Base-by-base conservation (phyloP, 2,888 invertebrate genomes). In the Metalampra italica region DNA sequence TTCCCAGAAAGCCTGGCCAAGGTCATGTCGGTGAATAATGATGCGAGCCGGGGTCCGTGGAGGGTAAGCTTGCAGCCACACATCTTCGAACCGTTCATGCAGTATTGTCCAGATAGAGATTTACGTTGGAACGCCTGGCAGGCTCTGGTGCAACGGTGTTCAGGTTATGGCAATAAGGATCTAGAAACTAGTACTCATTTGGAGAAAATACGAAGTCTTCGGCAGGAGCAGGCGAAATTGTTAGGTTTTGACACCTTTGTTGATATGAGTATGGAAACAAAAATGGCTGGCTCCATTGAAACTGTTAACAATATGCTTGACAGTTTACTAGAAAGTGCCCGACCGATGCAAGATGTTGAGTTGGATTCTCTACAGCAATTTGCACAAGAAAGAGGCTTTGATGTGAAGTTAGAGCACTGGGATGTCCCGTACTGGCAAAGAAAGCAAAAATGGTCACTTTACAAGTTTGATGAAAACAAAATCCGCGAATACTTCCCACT, bases 201-300 rank as follows among this genome's bases (percentile, higher is more conserved):
- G 49, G 96, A 97, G 73, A 93, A 94, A 68, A 95, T 98, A 46
- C 90, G 97, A 36, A 83, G 75, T 42, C 71, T 92, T 37, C 91
- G 96, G 57, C 82, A 83, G 40, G 92, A 94, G 37, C 93, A 95
- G 66, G 97, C 97, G 0, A 89, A 92, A 56, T 64, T 93, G 11
- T 81, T 98, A 9, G 97, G 98, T 0, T 98, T 92, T 74, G 90
- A 94, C 54, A 92, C 91, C 47, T 98, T 90, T 78, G 94, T 93
- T 0, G 94, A 97, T 37, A 93, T 98, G 94, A 96, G 96, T 36
- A 96, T 98, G 96, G 94, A 95, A 83, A 97, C 97, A 0, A 98
- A 97, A 91, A 92, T 98, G 97, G 96, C 97, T 7, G 95, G 94
- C 8, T 93, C 90, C 56, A 81, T 96, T 11, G 92, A 94, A 46